phyloP scores from a whole-genome alignment of 2,888 invertebrate species.

The Perithous albicinctus region DNA sequence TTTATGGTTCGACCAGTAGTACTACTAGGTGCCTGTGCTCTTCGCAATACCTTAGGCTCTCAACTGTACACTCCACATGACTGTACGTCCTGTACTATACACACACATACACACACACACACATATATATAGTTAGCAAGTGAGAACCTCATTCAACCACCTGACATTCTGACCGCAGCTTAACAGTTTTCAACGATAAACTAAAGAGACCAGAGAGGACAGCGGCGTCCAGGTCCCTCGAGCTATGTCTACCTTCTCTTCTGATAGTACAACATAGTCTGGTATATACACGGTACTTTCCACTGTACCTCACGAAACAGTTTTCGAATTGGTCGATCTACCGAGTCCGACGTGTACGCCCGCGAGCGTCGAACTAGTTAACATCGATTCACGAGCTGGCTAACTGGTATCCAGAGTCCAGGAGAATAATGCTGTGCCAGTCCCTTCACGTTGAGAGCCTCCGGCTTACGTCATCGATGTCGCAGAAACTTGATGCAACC shows the following conservation, averaged over 20 bases:
- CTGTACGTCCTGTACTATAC: background rate
- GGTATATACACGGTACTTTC: conserved; percentile 35
- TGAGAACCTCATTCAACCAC: conserved; percentile 42
- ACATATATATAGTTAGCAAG: conserved; percentile 28
- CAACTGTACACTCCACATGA: conserved; percentile 31
- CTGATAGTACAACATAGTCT: conserved; percentile 5
- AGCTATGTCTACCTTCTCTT: conserved; percentile 48
- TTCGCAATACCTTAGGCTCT: conserved; percentile 43
- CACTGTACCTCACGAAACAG: conserved; percentile 50
- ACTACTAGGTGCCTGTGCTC: conserved; percentile 27
- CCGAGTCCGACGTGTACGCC: conserved; percentile 39
- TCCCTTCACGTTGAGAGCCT: conserved; percentile 24
- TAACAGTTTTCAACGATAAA: conserved; percentile 66
- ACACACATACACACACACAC: too few species aligned
- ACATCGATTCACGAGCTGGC: conserved; percentile 55
- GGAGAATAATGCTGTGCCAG: conserved; percentile 26
- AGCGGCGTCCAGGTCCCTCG: conserved; percentile 39
- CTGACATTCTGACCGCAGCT: conserved; percentile 60
- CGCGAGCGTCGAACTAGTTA: conserved; percentile 58
- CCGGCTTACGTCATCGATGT: conserved; percentile 33
- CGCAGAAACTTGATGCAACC: conserved; percentile 13
- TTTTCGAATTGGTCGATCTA: conserved; percentile 59
- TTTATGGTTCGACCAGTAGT: conserved; percentile 60
- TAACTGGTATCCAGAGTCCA: conserved; percentile 22
- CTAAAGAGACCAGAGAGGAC: conserved; percentile 49